Conservation (phyloP, 2,888 invertebrate genomes). For the Gryllus longicercus region DNA sequence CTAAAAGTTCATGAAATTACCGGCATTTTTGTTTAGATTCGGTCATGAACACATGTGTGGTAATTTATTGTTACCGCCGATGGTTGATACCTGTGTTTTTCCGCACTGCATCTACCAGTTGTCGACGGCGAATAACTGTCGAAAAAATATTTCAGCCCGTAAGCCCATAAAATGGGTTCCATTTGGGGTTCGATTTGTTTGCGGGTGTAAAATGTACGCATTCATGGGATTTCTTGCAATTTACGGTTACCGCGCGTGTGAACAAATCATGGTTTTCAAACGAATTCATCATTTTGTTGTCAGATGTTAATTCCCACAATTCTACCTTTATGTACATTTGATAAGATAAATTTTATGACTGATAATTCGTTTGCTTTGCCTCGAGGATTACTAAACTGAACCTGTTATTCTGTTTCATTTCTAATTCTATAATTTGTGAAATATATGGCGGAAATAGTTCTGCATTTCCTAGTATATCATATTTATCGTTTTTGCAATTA, state of each 20-base stretch:
- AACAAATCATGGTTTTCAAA: neutral
- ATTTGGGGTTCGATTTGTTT: conserved; percentile 3
- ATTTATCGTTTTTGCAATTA: no score
- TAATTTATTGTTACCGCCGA: neutral
- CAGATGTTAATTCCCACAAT: neutral
- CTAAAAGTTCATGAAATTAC: conserved; percentile 17
- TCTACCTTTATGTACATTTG: no score
- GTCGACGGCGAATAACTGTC: neutral
- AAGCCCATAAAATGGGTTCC: conserved; percentile 1
- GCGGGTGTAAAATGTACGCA: neutral
- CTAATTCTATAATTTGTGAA: no score
- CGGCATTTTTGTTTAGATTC: conserved; percentile 17
- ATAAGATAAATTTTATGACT: no score
- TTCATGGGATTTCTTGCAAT: neutral
- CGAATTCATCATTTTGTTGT: neutral
- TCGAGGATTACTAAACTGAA: no score
- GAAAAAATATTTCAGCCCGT: neutral
- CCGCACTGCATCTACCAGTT: neutral
- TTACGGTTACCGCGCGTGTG: neutral
- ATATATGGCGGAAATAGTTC: no score
- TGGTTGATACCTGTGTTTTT: conserved; percentile 10
- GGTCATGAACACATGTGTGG: conserved; percentile 6
- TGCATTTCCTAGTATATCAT: no score
- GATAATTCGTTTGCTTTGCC: no score
- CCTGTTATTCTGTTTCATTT: no score